Percentiles rank a stretch among this genome's conserved stretches.
Conservation (phyloP, 1,140 invertebrate species). For the Pseudomyrmex gracilis region DNA sequence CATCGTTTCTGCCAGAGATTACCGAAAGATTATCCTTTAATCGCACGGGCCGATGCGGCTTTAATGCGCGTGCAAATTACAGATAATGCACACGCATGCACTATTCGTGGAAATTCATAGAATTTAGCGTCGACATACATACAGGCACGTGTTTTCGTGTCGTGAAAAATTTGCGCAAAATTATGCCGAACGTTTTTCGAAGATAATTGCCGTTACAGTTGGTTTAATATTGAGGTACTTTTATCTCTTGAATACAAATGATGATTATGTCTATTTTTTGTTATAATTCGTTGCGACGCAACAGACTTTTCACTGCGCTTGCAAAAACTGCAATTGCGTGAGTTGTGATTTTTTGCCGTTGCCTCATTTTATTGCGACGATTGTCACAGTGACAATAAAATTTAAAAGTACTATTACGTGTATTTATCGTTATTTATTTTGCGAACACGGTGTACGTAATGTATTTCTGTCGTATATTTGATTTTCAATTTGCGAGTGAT, state of each 20-base stretch:
- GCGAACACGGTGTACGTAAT: too few relatives aligned
- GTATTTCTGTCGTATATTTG: too few relatives aligned
- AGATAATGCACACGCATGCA: constrained; percentile 19
- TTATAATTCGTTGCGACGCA: not conserved
- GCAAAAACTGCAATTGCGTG: not conserved
- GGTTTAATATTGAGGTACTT: constrained; percentile 8
- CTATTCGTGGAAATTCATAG: constrained; percentile 12
- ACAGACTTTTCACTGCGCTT: not conserved
- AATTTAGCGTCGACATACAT: constrained; percentile 1
- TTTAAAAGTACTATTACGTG: not conserved
- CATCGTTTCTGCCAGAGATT: not conserved
- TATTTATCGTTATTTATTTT: too few relatives aligned
- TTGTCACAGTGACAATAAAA: not conserved
- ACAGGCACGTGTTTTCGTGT: not conserved
- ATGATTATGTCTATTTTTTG: not conserved
- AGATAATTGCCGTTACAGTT: not conserved
- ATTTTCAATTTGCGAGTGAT: too few relatives aligned
- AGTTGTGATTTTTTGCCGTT: too few relatives aligned
- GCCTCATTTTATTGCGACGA: not conserved
- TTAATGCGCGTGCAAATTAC: constrained; percentile 48
- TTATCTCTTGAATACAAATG: constrained; percentile 6
- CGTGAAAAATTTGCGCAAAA: constrained; percentile 5
- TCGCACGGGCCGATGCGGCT: constrained; percentile 10
- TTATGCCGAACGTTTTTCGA: not conserved
- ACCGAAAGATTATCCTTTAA: constrained; percentile 43